These are phyloP conservation scores for Monopterus albus DNA, from an alignment of 2,113 vertebrate genomes.

Conservation along the genomic window DNA sequence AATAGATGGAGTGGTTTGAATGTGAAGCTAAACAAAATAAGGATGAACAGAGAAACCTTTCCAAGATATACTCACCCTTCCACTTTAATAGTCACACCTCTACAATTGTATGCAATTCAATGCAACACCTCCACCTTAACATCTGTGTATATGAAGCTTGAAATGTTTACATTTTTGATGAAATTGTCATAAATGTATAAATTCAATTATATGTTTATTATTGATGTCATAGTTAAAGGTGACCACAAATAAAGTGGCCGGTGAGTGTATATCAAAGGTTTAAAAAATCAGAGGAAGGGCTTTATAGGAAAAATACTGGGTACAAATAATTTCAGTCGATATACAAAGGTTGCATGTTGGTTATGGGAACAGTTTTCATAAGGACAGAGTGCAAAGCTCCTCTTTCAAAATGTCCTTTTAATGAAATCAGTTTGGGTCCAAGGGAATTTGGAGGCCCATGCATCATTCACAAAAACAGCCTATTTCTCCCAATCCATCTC, in stretches of 20 bases:
- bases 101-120: too few species aligned
- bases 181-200: too few species aligned
- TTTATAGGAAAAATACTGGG: slow-evolving; percentile 1
- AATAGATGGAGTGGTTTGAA: background rate
- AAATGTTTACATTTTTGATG: too few species aligned
- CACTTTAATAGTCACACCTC: too few species aligned
- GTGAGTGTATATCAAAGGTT: background rate
- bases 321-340: slow-evolving; percentile 3
- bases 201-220: too few species aligned
- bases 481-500: slow-evolving; percentile 48
- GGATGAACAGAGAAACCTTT: background rate
- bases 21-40: too few species aligned
- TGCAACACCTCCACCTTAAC: too few species aligned
- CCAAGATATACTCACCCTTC: too few species aligned
- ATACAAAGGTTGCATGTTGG: background rate
- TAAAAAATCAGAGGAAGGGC: background rate
- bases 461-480: slow-evolving; percentile 31
- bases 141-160: too few species aligned
- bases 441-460: slow-evolving; percentile 9
- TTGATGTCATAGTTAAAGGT: too few species aligned
- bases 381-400: slow-evolving; percentile 1
- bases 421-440: slow-evolving; percentile 23
- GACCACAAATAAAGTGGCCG: too few species aligned
- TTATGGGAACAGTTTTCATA: slow-evolving; percentile 26
- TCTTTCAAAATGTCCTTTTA: slow-evolving; percentile 36